Conservation (phyloP, 2,113 vertebrate genomes). For the Anguilla japonica region DNA sequence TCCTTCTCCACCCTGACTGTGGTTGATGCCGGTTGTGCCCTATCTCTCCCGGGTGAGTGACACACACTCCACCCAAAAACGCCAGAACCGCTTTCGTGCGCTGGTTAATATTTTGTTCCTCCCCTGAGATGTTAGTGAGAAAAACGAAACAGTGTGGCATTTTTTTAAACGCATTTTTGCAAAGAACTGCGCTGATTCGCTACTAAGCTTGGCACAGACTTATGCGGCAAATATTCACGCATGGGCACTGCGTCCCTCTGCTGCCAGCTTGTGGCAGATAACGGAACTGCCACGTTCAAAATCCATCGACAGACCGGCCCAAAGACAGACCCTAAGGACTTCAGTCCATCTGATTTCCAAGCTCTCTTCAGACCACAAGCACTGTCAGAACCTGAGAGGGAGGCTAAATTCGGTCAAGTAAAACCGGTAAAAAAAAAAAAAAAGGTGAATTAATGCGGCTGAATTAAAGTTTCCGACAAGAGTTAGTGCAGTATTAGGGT, state of each 20-base stretch:
- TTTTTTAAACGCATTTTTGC: background rate
- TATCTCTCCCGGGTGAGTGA: constrained; percentile 37
- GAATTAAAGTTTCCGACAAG: too few relatives aligned
- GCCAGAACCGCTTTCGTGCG: constrained; percentile 5
- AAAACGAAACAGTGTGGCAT: background rate
- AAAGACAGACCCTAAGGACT: background rate
- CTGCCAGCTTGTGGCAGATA: background rate
- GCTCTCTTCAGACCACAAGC: too few relatives aligned
- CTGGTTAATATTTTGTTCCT: background rate
- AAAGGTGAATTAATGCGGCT: too few relatives aligned
- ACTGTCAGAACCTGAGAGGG: too few relatives aligned
- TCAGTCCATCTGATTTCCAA: too few relatives aligned
- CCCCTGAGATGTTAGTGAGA: background rate
- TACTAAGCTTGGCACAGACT: background rate
- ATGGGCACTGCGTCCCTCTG: background rate
- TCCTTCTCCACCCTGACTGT: constrained; percentile 59
- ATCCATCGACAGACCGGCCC: background rate
- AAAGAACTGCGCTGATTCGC: background rate
- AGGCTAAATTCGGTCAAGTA: too few relatives aligned
- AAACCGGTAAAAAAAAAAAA: too few relatives aligned
- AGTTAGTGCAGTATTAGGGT: too few relatives aligned
- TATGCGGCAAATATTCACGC: background rate
- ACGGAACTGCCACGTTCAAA: background rate
- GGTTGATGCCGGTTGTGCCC: constrained; percentile 33
- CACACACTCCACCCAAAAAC: constrained; percentile 38